Conservation (phyloP, 2,797 vertebrate genomes). For the Cyprinodon diabolis region DNA sequence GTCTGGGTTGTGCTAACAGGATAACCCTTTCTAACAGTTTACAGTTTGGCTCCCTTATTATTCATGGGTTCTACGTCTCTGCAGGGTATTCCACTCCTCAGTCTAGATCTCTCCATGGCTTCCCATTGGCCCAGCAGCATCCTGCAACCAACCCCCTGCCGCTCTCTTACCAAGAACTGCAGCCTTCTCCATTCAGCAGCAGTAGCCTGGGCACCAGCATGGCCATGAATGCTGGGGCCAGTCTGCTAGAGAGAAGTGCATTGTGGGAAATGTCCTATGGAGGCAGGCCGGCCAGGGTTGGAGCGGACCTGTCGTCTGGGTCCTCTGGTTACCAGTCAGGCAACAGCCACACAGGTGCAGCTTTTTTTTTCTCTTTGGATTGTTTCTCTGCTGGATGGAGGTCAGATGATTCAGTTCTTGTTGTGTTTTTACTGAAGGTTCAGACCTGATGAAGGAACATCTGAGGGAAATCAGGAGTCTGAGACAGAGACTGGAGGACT, state of each 20-base stretch:
- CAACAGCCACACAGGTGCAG: constrained; percentile 84
- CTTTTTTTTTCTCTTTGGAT: not conserved
- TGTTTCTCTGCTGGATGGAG: not conserved
- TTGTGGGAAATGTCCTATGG: constrained; percentile 72
- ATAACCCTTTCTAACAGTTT: not conserved
- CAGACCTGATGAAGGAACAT: constrained; percentile 89
- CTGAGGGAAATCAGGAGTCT: constrained; percentile 88
- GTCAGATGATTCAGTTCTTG: not conserved
- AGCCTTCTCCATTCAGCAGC: constrained; percentile 52
- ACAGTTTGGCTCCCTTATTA: not conserved
- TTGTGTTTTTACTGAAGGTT: constrained; percentile 64
- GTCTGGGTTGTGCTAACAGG: not conserved
- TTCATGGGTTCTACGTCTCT: not conserved
- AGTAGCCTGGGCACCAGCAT: constrained; percentile 43
- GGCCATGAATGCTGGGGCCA: constrained; percentile 44
- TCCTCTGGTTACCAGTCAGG: constrained; percentile 79
- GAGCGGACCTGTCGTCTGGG: constrained; percentile 74
- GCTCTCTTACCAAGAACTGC: constrained; percentile 58
- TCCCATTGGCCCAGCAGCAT: constrained; percentile 55
- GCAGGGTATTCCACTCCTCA: constrained; percentile 63
- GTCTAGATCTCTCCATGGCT: constrained; percentile 60
- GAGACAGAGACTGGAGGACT: constrained; percentile 89
- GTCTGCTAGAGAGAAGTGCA: constrained; percentile 65
- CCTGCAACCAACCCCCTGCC: constrained; percentile 55
- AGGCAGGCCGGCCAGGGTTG: constrained; percentile 56